phyloP scores from a whole-genome alignment of 2,113 vertebrate species.

The Collichthys lucidus region DNA sequence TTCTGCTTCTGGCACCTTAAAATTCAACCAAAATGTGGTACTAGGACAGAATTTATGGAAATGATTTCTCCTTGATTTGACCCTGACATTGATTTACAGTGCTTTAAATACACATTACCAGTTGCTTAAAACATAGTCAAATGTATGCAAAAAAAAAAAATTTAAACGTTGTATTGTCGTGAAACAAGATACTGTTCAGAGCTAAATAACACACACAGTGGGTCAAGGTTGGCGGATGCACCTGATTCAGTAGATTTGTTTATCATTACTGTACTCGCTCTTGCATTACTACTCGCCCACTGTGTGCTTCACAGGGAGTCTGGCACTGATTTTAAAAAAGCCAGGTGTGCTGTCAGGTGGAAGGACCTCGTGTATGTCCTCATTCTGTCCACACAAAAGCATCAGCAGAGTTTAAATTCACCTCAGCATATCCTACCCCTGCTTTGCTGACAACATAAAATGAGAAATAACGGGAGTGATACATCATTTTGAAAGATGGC shows the following conservation, averaged over 20 bases:
- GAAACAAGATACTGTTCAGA: too few species aligned
- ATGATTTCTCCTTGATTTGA: too few species aligned
- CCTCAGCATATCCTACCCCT: not conserved
- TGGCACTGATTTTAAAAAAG: constrained; percentile 4
- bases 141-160: too few species aligned
- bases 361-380: constrained; percentile 5
- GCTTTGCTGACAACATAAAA: constrained; percentile 32
- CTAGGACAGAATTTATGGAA: too few species aligned
- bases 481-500: constrained; percentile 38
- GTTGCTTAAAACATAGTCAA: too few species aligned
- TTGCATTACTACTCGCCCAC: not conserved
- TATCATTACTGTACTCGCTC: not conserved
- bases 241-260: not conserved
- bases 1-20: too few species aligned
- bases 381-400: constrained; percentile 26
- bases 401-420: constrained; percentile 31
- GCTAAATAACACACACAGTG: too few species aligned
- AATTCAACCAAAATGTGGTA: too few species aligned
- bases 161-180: too few species aligned
- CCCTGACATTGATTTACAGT: too few species aligned
- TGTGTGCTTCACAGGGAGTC: not conserved
- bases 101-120: too few species aligned
- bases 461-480: constrained; percentile 13
- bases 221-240: not conserved
- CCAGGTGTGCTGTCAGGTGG: not conserved